Percentiles rank a stretch among this genome's conserved stretches.
Conservation (phyloP, 2,797 vertebrate genomes). For the Falco berigora region DNA sequence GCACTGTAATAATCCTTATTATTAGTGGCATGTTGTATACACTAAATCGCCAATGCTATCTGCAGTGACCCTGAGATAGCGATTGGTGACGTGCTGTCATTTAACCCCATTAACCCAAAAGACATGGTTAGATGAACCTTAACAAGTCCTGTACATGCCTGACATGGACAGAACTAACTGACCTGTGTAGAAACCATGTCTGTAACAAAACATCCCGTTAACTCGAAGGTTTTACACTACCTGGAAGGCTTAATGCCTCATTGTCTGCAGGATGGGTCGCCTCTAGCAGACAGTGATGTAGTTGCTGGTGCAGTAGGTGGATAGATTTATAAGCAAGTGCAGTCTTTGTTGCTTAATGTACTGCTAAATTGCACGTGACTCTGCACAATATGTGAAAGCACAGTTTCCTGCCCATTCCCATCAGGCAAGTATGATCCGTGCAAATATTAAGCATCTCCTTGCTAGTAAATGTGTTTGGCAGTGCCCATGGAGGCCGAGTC, state of each 20-base stretch:
- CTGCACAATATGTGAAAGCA: not conserved
- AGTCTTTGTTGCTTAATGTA: not conserved
- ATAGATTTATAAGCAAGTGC: not conserved
- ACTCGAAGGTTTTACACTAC: not conserved
- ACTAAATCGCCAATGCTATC: slow-evolving; percentile 46
- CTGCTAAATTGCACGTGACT: not conserved
- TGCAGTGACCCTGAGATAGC: slow-evolving; percentile 10
- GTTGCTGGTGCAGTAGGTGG: not conserved
- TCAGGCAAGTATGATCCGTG: not conserved
- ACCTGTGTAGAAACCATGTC: not conserved
- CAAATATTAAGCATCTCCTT: not conserved
- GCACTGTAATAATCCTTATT: slow-evolving; percentile 6
- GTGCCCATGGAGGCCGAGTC: not conserved
- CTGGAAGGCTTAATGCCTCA: not conserved
- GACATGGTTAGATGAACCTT: slow-evolving; percentile 10
- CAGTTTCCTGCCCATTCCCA: not conserved
- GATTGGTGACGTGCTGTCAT: slow-evolving; percentile 44
- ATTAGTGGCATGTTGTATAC: slow-evolving; percentile 51
- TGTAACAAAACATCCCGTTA: not conserved
- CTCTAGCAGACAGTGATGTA: not conserved
- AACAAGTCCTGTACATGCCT: slow-evolving; percentile 16
- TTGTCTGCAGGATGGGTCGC: not conserved
- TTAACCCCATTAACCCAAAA: slow-evolving; percentile 45
- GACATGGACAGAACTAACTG: slow-evolving; percentile 29
- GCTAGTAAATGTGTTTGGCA: not conserved